These are phyloP conservation scores for Menidia beryllina DNA, from an alignment of 2,113 vertebrate genomes.

Conservation along the genomic window DNA sequence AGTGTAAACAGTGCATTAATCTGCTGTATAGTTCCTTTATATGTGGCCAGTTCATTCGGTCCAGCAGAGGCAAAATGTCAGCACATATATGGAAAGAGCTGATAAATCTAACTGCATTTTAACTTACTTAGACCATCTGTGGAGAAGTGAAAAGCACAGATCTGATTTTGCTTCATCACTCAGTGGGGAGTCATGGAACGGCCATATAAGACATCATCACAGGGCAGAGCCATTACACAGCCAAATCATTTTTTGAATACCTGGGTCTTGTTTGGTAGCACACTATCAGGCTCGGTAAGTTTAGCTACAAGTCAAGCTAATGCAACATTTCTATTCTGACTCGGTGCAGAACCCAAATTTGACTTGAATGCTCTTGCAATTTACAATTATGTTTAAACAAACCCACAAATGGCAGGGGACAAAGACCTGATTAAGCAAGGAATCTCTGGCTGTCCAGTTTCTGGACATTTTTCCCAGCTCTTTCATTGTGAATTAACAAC, in stretches of 20 bases:
- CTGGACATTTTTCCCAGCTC: constrained; percentile 9
- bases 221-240: background rate
- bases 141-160: background rate
- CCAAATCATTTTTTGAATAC: background rate
- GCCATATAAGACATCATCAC: background rate
- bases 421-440: constrained; percentile 34
- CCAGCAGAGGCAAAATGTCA: background rate
- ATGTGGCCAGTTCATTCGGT: background rate
- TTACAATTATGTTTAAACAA: constrained; percentile 51
- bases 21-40: background rate
- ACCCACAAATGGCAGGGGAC: constrained; percentile 60
- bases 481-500: constrained; percentile 19
- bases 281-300: constrained; percentile 32
- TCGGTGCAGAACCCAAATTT: constrained; percentile 55
- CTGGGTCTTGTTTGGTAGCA: constrained; percentile 19
- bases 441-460: constrained; percentile 40
- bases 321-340: constrained; percentile 44
- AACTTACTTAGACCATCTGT: background rate
- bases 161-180: background rate
- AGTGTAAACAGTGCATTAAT: background rate
- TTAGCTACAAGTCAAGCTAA: constrained; percentile 57
- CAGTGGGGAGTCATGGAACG: background rate
- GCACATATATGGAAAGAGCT: background rate
- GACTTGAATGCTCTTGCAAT: constrained; percentile 56
- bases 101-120: background rate